A percentile compares a stretch with the other conserved stretches of the same genome.
These are phyloP conservation scores for Papio anubis DNA, from an alignment of 2,113 vertebrate genomes.

Conservation along the genomic window DNA sequence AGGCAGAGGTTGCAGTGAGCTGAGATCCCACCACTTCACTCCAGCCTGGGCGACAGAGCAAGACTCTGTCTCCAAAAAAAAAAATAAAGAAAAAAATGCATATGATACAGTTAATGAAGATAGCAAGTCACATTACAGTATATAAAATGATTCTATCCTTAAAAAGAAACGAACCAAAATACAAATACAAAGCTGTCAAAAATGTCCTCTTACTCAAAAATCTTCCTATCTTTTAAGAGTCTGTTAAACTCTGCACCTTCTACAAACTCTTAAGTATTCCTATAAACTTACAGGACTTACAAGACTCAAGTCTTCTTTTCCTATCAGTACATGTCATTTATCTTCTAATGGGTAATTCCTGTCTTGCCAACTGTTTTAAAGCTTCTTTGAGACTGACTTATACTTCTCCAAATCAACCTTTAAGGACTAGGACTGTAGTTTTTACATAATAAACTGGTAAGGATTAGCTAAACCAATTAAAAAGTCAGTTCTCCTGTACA, in stretches of 20 bases:
- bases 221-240: background rate
- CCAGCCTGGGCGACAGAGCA: background rate
- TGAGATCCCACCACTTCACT: background rate
- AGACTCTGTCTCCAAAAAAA: background rate
- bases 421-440: background rate
- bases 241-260: background rate
- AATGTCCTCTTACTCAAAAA: background rate
- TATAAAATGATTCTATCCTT: background rate
- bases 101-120: background rate
- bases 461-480: background rate
- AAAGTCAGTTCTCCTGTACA: background rate
- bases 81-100: background rate
- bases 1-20: background rate
- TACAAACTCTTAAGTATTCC: background rate
- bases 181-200: background rate
- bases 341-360: background rate
- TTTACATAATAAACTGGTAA: background rate
- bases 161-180: background rate
- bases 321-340: background rate
- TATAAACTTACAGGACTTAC: background rate
- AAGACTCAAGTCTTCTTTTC: background rate
- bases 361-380: background rate
- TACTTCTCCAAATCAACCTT: background rate
- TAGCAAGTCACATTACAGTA: background rate
- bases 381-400: background rate